Conservation (phyloP, 2,797 vertebrate species). For the Furcifer pardalis region DNA sequence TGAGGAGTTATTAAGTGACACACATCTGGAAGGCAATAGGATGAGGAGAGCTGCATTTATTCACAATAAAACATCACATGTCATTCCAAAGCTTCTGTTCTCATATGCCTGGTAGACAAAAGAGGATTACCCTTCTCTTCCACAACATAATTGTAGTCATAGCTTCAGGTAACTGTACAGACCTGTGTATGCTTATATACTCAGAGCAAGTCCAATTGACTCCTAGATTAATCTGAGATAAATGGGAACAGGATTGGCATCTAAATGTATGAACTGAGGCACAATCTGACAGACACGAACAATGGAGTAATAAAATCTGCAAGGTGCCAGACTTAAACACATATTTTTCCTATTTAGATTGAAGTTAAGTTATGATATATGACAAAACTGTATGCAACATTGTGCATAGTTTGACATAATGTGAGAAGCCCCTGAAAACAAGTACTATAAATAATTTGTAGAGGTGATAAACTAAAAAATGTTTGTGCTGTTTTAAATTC, state of each 20-base stretch:
- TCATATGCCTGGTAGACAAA: no score
- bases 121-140: not conserved
- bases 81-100: not conserved
- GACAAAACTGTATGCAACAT: not conserved
- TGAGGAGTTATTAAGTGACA: not conserved
- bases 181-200: not conserved
- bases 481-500: not conserved
- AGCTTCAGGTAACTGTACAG: not conserved
- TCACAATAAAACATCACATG: no score
- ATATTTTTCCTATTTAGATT: not conserved
- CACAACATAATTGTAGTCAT: not conserved
- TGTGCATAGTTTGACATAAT: not conserved
- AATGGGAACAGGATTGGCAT: not conserved
- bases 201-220: not conserved
- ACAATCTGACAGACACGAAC: no score
- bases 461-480: not conserved
- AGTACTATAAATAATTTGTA: not conserved
- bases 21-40: not conserved
- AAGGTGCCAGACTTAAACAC: not conserved
- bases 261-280: not conserved
- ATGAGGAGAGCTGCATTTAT: not conserved
- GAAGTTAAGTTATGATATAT: not conserved
- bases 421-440: not conserved
- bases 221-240: not conserved
- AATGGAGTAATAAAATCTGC: not conserved